Evolutionary conservation across 2,113 vertebrate genomes (phyloP).

Genomic region (Melanotaenia duboulayi): DNA sequence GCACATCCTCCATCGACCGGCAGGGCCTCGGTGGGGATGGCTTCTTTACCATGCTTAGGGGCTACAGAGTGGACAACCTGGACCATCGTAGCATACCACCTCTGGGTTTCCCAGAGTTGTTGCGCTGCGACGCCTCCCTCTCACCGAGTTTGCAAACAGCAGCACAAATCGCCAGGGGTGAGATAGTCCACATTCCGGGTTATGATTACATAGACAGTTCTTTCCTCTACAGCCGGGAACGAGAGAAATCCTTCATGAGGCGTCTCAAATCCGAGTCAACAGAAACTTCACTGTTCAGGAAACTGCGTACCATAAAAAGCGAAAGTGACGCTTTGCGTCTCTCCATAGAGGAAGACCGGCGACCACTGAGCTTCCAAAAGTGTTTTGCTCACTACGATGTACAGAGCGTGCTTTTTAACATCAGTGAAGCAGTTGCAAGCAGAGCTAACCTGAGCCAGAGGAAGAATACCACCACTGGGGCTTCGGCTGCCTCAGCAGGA

Average conservation of each 20-base stretch:
- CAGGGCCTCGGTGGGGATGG: conserved; percentile 91
- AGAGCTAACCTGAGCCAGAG: conserved; percentile 88
- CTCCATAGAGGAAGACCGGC: conserved; percentile 87
- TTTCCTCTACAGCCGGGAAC: conserved; percentile 87
- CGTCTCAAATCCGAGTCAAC: conserved; percentile 90
- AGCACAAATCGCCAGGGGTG: conserved; percentile 92
- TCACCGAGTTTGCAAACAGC: conserved; percentile 95
- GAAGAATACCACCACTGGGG: conserved; percentile 96
- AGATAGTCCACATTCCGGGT: conserved; percentile 91
- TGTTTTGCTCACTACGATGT: conserved; percentile 98
- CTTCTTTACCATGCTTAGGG: conserved; percentile 92
- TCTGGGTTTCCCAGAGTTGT: conserved; percentile 88
- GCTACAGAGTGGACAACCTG: conserved; percentile 87
- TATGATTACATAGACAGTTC: conserved; percentile 90
- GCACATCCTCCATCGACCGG: conserved; percentile 96
- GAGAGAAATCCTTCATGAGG: conserved; percentile 91
- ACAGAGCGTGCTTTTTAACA: conserved; percentile 96
- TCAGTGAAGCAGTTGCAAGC: conserved; percentile 92
- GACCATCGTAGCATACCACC: conserved; percentile 87
- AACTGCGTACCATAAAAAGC: conserved; percentile 91
- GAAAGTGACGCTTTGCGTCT: conserved; percentile 91
- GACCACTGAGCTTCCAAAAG: conserved; percentile 91
- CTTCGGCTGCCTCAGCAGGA: conserved; percentile 92
- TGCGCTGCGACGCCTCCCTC: conserved; percentile 87
- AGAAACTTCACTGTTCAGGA: conserved; percentile 93